Evolutionary conservation across 2,888 invertebrate species (phyloP), one percentile per base, ranked within the genome.

Genomic region (Xanthostigma xanthostigma): DNA sequence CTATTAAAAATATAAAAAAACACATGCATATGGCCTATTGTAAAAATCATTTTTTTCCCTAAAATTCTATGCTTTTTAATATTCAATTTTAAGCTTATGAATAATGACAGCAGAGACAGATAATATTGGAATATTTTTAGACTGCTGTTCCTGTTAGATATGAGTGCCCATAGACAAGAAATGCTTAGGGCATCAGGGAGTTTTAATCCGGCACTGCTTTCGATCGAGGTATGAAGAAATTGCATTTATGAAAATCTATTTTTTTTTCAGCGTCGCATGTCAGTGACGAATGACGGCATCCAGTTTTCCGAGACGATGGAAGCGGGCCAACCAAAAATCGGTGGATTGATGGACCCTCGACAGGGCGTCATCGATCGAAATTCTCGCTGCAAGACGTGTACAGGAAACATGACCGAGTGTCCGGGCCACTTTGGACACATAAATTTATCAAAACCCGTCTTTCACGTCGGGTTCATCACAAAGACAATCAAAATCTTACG

Each of bases 401-500:
- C 95, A 52, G 91, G 97, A 42, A 95, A 93, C 62, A 92, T 96
- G 89, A 90, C 93, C 0, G 96, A 97, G 67, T 99, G 98, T 65
- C 96, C 98, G 3, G 98, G 98, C 2, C 98, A 99, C 68, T 99
- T 98, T 71, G 98, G 96, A 4, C 98, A 99, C 66, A 88, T 99
- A 59, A 96, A 98, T 67, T 72, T 99, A 55, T 87, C 96, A 0
- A 98, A 98, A 66, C 98, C 98, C 17, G 98, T 99, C 1, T 98
- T 92, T 68, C 97, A 99, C 65, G 87, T 96, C 63, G 97, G 96
- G 36, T 99, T 97, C 62, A 76, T 99, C 46, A 92, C 93, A 36
- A 98, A 98, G 71, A 90, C 90, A 0, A 91, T 98, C 55, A 99
- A 98, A 71, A 81, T 95, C 51, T 70, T 99, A n/a, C 76, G 98